Percentiles rank a stretch among this genome's conserved stretches.
phyloP scores from a whole-genome alignment of 1,140 invertebrate species.

The Triops longicaudatus region DNA sequence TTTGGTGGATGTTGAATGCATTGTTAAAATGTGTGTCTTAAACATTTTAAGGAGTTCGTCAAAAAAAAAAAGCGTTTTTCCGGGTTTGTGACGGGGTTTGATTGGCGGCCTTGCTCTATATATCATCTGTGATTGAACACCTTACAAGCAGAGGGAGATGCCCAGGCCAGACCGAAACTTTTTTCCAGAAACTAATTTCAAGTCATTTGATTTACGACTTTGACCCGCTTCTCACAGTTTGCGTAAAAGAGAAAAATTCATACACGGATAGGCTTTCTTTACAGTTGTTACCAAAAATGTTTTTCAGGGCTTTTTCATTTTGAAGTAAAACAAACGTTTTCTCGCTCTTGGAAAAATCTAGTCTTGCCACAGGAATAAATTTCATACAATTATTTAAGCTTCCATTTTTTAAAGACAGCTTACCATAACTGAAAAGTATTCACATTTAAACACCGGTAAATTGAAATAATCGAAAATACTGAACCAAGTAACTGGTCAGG shows the following conservation, averaged over 20 bases:
- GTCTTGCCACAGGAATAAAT: conserved; percentile 3
- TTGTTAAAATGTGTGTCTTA: background rate
- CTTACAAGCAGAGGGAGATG: background rate
- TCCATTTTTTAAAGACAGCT: background rate
- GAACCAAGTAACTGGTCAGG: background rate
- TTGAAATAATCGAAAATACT: background rate
- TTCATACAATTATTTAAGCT: background rate
- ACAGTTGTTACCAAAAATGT: no score
- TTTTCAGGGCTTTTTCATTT: no score
- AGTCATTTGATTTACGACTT: no score
- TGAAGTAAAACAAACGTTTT: no score
- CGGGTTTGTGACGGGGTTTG: conserved; percentile 7
- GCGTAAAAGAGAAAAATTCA: background rate
- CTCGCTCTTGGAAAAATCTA: background rate
- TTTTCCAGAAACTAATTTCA: background rate
- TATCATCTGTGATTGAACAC: conserved; percentile 9
- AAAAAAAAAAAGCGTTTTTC: background rate
- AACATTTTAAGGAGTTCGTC: background rate
- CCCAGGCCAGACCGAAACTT: background rate
- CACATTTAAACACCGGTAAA: no score
- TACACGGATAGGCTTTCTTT: background rate
- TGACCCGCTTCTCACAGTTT: background rate
- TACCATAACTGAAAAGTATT: background rate
- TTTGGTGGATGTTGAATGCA: background rate
- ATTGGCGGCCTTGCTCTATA: conserved; percentile 14